Evolutionary conservation across 64 coral and sea anemone species (phyloP).

Genomic region (Montipora sp.): DNA sequence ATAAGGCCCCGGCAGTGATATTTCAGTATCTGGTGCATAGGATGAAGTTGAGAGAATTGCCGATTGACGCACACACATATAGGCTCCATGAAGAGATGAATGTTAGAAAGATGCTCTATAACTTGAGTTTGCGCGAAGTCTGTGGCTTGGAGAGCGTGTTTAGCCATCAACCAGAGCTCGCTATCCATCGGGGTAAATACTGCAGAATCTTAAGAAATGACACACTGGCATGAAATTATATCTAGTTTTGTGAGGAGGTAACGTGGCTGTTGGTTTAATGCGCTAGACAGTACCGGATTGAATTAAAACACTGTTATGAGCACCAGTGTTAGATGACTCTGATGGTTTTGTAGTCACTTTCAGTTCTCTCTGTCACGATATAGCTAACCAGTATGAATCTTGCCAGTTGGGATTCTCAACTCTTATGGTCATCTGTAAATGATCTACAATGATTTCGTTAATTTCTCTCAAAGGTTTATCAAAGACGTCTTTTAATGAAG

Average conservation of each 20-base stretch:
- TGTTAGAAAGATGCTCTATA: conserved; percentile 56
- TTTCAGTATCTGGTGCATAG: conserved; percentile 59
- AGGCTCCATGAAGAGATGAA: conserved; percentile 70
- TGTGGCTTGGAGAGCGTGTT: conserved; percentile 49
- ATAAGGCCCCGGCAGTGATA: conserved; percentile 59
- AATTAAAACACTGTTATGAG: too few species aligned
- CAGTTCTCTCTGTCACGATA: too few species aligned
- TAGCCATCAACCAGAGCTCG: conserved; percentile 52
- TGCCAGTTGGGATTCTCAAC: background rate
- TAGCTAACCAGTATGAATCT: background rate
- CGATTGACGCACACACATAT: conserved; percentile 57
- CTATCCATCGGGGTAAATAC: conserved; percentile 46
- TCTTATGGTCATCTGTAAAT: too few species aligned
- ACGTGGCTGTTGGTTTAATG: too few species aligned
- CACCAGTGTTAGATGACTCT: too few species aligned
- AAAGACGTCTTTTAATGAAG: too few species aligned
- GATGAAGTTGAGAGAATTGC: conserved; percentile 42
- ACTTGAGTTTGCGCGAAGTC: conserved; percentile 56
- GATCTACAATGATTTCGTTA: too few species aligned
- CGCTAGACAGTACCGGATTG: too few species aligned
- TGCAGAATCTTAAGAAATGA: conserved; percentile 37
- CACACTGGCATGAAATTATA: background rate
- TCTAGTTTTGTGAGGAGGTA: too few species aligned
- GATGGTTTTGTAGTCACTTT: too few species aligned
- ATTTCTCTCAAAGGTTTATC: too few species aligned